These are phyloP conservation scores for Tenrec ecaudatus DNA, from an alignment of 2,113 vertebrate species.

Conservation along the genomic window DNA sequence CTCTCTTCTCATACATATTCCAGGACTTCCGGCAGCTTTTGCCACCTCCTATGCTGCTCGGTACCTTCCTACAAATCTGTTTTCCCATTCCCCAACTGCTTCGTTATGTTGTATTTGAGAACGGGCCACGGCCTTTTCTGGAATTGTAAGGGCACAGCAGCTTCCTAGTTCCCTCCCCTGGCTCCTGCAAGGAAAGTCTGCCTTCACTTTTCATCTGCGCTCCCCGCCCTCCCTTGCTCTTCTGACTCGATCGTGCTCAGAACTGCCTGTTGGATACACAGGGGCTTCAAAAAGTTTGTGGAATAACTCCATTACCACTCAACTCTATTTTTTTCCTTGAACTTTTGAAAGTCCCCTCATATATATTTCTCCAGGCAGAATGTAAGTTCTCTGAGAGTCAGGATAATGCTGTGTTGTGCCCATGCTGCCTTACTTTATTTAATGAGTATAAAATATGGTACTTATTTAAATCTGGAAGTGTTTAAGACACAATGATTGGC, in stretches of 20 bases:
- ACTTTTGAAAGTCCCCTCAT: not conserved
- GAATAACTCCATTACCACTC: too few species aligned
- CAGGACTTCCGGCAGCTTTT: not conserved
- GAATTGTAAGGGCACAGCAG: not conserved
- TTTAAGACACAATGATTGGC: not conserved
- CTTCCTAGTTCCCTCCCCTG: not conserved
- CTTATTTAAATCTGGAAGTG: not conserved
- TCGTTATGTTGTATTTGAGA: not conserved
- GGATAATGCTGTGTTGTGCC: not conserved
- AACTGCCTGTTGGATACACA: not conserved
- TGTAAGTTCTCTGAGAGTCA: not conserved
- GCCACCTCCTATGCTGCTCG: not conserved
- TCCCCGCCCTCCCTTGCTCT: not conserved
- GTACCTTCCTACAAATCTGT: not conserved
- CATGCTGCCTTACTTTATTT: not conserved
- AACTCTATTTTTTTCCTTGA: too few species aligned
- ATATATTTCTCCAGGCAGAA: not conserved
- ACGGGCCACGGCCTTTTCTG: not conserved
- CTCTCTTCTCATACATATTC: not conserved
- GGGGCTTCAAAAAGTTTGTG: too few species aligned
- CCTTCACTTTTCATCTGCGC: not conserved
- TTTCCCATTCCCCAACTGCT: not conserved
- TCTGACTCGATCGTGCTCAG: not conserved
- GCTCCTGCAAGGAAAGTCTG: not conserved
- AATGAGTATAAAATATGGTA: not conserved